Evolutionary conservation across 1,140 invertebrate genomes (phyloP), one percentile per base, ranked within the genome.

Genomic region (Ips nitidus): DNA sequence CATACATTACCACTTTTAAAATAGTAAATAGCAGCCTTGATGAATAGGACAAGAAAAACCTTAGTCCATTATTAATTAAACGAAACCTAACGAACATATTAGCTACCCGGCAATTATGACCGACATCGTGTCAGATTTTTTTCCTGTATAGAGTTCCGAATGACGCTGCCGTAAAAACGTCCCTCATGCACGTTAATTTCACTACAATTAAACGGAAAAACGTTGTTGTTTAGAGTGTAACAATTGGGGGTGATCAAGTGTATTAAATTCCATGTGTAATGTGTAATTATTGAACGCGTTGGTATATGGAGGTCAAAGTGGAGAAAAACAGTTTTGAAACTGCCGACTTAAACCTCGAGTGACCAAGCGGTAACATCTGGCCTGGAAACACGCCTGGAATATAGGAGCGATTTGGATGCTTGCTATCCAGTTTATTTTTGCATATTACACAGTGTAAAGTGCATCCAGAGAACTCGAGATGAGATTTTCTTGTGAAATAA

Each of bases 361-460:
- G 52, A 55, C 52, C 52, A 55, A 55, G 52, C 8, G 52, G 52
- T 37, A 55, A 55, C 52, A 55, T 55, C 52, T 55, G 52, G 7
- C 36, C 8, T 38, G 36, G 37, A 55, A 55, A 55, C 52, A 55
- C 52, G 52, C n/a, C 52, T n/a, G 37, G 52, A 55, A 55, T 55
- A 55, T 55, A 55, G n/a, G 7, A 22, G 45, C 45, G 45, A 22
- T 6, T 22, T 22, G 22, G 22, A 22, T 22, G 22, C 22, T 22
- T 22, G 22, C 22, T 22, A 22, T 22, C 22, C 22, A 22, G 22
- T 22, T 22, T 22, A 22, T 22, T 22, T 22, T 22, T 22, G 22
- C 22, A 22, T 22, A 22, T 22, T 22, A 22, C 22, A 22, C 22
- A 22, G 22, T 22, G 22, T 22, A 22, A 22, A 22, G 22, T 22